phyloP scores from a whole-genome alignment of 2,113 vertebrate species.

The Boleophthalmus pectinirostris region DNA sequence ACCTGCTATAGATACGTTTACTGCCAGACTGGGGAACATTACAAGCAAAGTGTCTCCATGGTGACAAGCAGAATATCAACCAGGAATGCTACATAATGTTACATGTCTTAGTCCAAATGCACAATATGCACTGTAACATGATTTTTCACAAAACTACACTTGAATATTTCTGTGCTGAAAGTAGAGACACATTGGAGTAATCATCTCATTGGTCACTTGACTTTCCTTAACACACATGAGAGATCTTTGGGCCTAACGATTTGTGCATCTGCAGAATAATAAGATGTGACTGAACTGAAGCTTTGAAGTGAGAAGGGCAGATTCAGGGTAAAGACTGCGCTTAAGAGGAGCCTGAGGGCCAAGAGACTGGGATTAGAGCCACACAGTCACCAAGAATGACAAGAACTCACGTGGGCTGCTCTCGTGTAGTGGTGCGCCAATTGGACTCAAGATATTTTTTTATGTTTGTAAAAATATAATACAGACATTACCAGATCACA shows the following conservation, averaged over 20 bases:
- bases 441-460: neutral
- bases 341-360: conserved; percentile 67
- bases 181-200: too few relatives aligned
- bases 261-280: conserved; percentile 63
- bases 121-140: too few relatives aligned
- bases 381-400: conserved; percentile 54
- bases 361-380: conserved; percentile 64
- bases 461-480: neutral
- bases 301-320: conserved; percentile 70
- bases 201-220: neutral
- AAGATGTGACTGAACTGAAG: conserved; percentile 60
- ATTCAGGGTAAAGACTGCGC: conserved; percentile 65
- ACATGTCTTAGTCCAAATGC: too few relatives aligned
- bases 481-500: too few relatives aligned
- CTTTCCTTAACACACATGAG: conserved; percentile 43
- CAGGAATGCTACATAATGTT: too few relatives aligned
- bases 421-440: neutral
- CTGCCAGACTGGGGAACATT: too few relatives aligned
- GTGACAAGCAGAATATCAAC: too few relatives aligned
- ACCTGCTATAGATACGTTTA: too few relatives aligned
- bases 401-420: conserved; percentile 28
- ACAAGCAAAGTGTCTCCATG: too few relatives aligned
- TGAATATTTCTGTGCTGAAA: too few relatives aligned
- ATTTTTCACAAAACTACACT: too few relatives aligned
- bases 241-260: conserved; percentile 58